Evolutionary conservation across 2,888 invertebrate genomes (phyloP).

Genomic region (Rugalucina vietnamica): DNA sequence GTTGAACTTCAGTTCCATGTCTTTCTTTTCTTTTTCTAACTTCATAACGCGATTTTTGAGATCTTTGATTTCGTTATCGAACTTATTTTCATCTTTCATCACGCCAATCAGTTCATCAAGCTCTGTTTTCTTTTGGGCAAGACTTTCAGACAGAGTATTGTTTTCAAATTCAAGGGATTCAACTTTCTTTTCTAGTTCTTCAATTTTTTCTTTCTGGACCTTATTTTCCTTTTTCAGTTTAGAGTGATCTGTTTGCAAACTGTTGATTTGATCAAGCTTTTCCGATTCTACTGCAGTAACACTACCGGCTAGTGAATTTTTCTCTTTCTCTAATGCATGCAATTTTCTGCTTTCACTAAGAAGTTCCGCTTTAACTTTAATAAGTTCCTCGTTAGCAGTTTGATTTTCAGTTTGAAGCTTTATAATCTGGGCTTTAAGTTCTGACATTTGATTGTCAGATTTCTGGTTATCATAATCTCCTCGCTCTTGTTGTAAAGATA

Average conservation of each 20-base stretch:
- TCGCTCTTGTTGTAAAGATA: slow-evolving; percentile 48
- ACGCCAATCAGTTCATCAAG: slow-evolving; percentile 62
- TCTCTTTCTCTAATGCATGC: slow-evolving; percentile 64
- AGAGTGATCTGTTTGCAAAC: slow-evolving; percentile 57
- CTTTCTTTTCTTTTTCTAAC: slow-evolving; percentile 57
- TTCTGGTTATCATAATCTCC: slow-evolving; percentile 60
- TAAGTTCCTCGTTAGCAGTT: slow-evolving; percentile 68
- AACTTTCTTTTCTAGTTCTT: slow-evolving; percentile 55
- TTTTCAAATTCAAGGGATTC: slow-evolving; percentile 63
- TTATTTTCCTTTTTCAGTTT: slow-evolving; percentile 55
- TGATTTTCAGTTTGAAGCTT: slow-evolving; percentile 69
- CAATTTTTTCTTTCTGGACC: slow-evolving; percentile 47
- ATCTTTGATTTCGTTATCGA: slow-evolving; percentile 65
- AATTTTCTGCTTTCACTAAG: slow-evolving; percentile 63
- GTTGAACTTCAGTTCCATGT: slow-evolving; percentile 46
- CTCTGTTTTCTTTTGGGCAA: slow-evolving; percentile 65
- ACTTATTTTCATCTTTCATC: slow-evolving; percentile 68
- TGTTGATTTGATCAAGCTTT: slow-evolving; percentile 55
- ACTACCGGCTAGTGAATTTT: slow-evolving; percentile 49
- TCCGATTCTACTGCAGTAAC: slow-evolving; percentile 57
- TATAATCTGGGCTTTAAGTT: slow-evolving; percentile 64
- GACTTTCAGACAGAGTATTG: slow-evolving; percentile 59
- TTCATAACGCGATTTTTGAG: slow-evolving; percentile 55
- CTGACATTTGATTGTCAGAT: slow-evolving; percentile 46
- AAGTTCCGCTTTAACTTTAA: slow-evolving; percentile 69